Percentiles rank a stretch among this genome's conserved stretches.
Evolutionary conservation across 2,113 vertebrate genomes (phyloP).

Genomic region (Oncorhynchus kisutch): DNA sequence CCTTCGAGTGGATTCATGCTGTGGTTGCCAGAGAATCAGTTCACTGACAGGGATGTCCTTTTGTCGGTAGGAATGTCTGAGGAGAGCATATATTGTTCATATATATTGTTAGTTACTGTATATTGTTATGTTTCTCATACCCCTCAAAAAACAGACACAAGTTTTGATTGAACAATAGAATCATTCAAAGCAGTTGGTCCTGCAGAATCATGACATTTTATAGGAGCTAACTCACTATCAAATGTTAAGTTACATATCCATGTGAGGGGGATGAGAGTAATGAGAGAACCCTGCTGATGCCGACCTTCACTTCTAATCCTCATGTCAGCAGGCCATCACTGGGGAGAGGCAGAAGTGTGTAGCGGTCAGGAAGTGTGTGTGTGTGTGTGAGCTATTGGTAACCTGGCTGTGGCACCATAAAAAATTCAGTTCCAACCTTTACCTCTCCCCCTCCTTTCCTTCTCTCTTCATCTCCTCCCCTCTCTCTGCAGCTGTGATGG

Average conservation of each 20-base stretch:
- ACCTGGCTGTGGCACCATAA: conserved; percentile 56
- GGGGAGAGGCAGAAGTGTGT: conserved; percentile 1
- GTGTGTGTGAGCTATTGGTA: conserved; percentile 5
- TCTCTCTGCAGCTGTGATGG: conserved; percentile 32
- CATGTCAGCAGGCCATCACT: background rate
- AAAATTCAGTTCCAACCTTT: conserved; percentile 76
- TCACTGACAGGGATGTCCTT: background rate
- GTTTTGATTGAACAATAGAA: background rate
- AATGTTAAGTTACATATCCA: too few species aligned
- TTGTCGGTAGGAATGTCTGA: background rate
- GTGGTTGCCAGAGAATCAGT: too few species aligned
- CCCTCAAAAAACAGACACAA: too few species aligned
- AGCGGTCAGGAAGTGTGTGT: background rate
- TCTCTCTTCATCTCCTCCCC: background rate
- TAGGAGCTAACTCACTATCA: too few species aligned
- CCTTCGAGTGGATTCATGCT: background rate
- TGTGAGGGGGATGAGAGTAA: background rate
- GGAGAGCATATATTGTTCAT: too few species aligned
- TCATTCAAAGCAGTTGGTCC: background rate
- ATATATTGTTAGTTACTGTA: too few species aligned
- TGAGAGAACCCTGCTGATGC: background rate
- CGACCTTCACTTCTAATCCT: conserved; percentile 4
- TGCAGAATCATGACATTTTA: background rate
- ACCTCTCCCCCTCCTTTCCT: conserved; percentile 8
- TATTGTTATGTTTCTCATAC: too few species aligned